Evolutionary conservation across 2,797 vertebrate species (phyloP), one percentile per base, ranked within the genome.

Genomic region (Hippopotamyrus pictus): DNA sequence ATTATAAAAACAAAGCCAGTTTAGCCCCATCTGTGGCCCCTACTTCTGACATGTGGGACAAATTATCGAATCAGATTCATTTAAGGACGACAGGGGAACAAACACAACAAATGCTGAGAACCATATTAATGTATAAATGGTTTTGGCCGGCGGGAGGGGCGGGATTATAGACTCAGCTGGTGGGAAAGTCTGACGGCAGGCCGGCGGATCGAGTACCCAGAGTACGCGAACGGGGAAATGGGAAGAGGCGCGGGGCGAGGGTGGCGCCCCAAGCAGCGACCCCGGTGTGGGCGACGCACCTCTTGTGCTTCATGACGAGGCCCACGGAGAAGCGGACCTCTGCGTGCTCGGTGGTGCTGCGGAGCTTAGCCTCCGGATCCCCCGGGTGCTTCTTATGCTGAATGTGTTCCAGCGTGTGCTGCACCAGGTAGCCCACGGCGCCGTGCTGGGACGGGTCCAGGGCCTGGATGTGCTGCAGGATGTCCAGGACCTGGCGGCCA

Each of bases 331-430:
- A 99, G 94, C 95, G 96, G 93, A 99, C 97, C 7, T 98, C 97
- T 76, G 94, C 94, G 95, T 99, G 97, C 90, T 98, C 98, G 84
- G 97, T 94, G 1, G 95, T 95, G 0, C 96, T 96, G n/a, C 97
- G 97, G 22, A 93, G 95, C 95, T 99, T 99, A 89, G 97, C 96
- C 91, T 98, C 97, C 0, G 97, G 97, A 0, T 96, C 96, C 2
- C 95, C 94, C 0, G 98, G 97, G 91, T 99, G 98, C 88, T 97
- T 98, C 91, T 98, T 97, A 73, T 98, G 97, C 92, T 99, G 97
- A 88, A 99, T 99, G 93, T 99, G 98, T 91, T 99, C 98, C 88
- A 99, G 95, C 0, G 98, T 99, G 90, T 99, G 98, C 90, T 99
- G 98, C 87, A 99, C 97, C 92, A 99, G 93, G 92, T 99, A 99